A percentile compares a stretch with the other conserved stretches of the same genome.
Conservation (phyloP, 2,888 invertebrate species). For the Stenurella melanura region DNA sequence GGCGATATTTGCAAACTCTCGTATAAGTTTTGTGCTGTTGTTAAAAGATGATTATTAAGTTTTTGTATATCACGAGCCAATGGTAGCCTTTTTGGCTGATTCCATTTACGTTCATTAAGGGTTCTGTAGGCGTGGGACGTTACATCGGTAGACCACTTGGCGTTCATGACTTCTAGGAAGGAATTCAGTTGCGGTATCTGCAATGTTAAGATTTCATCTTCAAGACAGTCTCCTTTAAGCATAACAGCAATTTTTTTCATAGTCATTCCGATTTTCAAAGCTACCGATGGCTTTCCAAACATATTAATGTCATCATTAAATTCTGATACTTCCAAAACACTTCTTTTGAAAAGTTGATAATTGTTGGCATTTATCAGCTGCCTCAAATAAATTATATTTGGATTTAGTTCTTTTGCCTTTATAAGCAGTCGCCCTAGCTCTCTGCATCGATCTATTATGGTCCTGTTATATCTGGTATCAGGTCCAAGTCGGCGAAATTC, state of each 20-base stretch:
- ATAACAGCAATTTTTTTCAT: slow-evolving; percentile 24
- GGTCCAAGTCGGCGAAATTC: slow-evolving; percentile 32
- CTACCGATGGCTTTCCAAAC: slow-evolving; percentile 25
- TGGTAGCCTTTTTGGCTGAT: slow-evolving; percentile 31
- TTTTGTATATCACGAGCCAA: slow-evolving; percentile 34
- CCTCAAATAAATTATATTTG: slow-evolving; percentile 15
- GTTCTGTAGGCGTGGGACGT: slow-evolving; percentile 31
- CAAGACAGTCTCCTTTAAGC: slow-evolving; percentile 29
- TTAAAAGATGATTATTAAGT: slow-evolving; percentile 5
- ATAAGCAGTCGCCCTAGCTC: slow-evolving; percentile 33
- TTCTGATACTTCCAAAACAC: slow-evolving; percentile 16
- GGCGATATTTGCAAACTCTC: background rate
- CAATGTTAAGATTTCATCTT: slow-evolving; percentile 24
- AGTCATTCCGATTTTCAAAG: slow-evolving; percentile 27
- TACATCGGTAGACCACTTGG: slow-evolving; percentile 30
- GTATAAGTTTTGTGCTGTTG: background rate
- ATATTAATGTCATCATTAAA: slow-evolving; percentile 24
- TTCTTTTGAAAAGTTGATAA: slow-evolving; percentile 30
- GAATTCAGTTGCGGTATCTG: slow-evolving; percentile 21
- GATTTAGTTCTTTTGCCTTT: slow-evolving; percentile 17
- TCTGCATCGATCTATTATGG: slow-evolving; percentile 28
- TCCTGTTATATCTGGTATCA: slow-evolving; percentile 28
- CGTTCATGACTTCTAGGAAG: slow-evolving; percentile 24
- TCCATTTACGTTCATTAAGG: slow-evolving; percentile 34
- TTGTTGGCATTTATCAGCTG: slow-evolving; percentile 27